phyloP scores from a whole-genome alignment of 1,140 invertebrate species.

The Cherax destructor region DNA sequence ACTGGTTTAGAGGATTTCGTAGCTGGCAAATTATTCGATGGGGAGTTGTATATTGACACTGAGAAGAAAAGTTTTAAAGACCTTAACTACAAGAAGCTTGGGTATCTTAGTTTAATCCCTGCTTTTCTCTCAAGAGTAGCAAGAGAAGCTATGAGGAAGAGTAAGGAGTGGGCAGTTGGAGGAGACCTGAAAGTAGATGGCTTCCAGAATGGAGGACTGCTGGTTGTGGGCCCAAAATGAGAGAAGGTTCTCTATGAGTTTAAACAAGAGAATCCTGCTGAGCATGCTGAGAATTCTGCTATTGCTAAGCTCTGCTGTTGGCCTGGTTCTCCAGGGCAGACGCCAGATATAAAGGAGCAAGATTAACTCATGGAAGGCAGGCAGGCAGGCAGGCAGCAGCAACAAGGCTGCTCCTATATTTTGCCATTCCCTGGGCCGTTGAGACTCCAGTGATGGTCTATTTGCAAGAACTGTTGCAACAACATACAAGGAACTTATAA shows the following conservation, averaged over 20 bases:
- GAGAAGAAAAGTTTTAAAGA: slow-evolving; percentile 79
- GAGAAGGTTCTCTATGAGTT: slow-evolving; percentile 78
- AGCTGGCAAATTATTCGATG: slow-evolving; percentile 81
- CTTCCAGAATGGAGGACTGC: slow-evolving; percentile 81
- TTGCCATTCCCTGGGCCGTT: no score
- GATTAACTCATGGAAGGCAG: no score
- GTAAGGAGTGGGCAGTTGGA: slow-evolving; percentile 74
- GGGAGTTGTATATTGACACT: slow-evolving; percentile 81
- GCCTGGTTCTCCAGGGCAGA: no score
- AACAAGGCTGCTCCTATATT: no score
- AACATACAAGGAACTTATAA: no score
- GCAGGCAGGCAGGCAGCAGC: no score
- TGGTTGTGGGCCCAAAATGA: slow-evolving; percentile 80
- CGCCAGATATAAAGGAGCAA: no score
- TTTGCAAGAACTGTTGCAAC: no score
- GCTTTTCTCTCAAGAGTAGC: slow-evolving; percentile 80
- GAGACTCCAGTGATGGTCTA: no score
- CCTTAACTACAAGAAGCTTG: slow-evolving; percentile 80
- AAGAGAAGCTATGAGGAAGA: slow-evolving; percentile 78
- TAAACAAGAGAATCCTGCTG: slow-evolving; percentile 80
- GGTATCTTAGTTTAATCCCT: slow-evolving; percentile 78
- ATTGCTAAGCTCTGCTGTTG: no score
- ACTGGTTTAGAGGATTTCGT: slow-evolving; percentile 81
- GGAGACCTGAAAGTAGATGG: slow-evolving; percentile 82
- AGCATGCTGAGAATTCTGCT: slow-evolving; percentile 80